These are phyloP conservation scores for Amblyteles armatorius DNA, from an alignment of 2,888 invertebrate genomes.

Conservation along the genomic window DNA sequence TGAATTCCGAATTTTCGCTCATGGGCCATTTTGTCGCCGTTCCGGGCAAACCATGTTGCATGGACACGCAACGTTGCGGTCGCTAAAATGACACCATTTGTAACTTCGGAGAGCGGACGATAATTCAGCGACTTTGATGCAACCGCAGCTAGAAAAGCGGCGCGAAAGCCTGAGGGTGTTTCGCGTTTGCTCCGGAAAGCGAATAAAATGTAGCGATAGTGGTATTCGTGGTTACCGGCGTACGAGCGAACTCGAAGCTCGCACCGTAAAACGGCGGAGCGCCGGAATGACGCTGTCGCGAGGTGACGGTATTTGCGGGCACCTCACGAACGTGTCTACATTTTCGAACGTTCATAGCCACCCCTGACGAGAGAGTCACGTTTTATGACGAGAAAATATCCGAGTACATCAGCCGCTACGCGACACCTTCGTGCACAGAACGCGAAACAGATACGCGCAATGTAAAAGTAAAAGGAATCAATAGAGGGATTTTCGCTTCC, in stretches of 20 bases:
- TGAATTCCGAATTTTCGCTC: background rate
- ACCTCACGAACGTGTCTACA: background rate
- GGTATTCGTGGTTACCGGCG: background rate
- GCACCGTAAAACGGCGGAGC: background rate
- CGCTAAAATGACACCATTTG: background rate
- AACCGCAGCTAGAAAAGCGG: constrained; percentile 7
- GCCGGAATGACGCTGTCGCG: background rate
- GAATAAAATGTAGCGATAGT: constrained; percentile 4
- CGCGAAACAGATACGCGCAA: background rate
- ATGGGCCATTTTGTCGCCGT: background rate
- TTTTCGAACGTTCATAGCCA: background rate
- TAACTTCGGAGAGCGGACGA: background rate
- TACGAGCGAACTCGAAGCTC: background rate
- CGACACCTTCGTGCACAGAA: background rate
- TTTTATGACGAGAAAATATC: constrained; percentile 5
- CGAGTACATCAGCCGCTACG: background rate
- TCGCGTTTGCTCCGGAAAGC: background rate
- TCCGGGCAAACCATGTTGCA: background rate
- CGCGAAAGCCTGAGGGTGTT: background rate
- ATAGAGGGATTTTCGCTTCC: too few species aligned
- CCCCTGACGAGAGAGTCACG: background rate
- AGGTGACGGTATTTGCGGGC: background rate
- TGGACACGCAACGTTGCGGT: background rate
- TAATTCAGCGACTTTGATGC: constrained; percentile 12
- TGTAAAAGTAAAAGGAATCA: background rate